phyloP scores from a whole-genome alignment of 2,888 invertebrate genomes.

The Lacanobia oleracea region DNA sequence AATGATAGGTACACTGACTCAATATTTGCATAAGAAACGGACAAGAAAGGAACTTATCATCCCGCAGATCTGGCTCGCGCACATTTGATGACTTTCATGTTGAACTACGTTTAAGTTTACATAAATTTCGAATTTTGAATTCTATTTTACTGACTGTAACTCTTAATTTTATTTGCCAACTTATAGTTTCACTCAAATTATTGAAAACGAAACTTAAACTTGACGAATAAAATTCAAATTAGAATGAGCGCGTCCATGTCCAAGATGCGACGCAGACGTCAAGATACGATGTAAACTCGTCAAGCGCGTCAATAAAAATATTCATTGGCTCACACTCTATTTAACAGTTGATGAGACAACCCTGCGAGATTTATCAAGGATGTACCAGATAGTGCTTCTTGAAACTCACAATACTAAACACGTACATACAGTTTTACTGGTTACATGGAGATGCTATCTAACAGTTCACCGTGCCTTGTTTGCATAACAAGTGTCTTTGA shows the following conservation, averaged over 20 bases:
- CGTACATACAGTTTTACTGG: conserved; percentile 57
- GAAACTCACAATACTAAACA: conserved; percentile 58
- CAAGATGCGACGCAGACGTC: conserved; percentile 70
- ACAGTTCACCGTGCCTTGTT: conserved; percentile 54
- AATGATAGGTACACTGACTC: conserved; percentile 88
- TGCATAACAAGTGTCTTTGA: conserved; percentile 53
- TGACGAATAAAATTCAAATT: conserved; percentile 68
- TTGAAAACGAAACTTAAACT: conserved; percentile 65
- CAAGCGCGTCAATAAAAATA: conserved; percentile 89
- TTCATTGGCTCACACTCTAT: conserved; percentile 89
- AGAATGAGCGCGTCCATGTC: conserved; percentile 44
- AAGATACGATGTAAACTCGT: conserved; percentile 79
- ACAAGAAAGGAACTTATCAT: conserved; percentile 86
- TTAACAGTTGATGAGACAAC: conserved; percentile 87
- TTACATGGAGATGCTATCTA: conserved; percentile 65
- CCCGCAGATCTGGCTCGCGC: conserved; percentile 81
- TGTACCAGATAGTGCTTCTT: conserved; percentile 66
- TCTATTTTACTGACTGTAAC: conserved; percentile 64
- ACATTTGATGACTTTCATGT: conserved; percentile 83
- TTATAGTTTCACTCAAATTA: conserved; percentile 10
- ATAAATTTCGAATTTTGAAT: conserved; percentile 64
- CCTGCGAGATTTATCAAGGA: conserved; percentile 78
- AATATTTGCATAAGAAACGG: conserved; percentile 91
- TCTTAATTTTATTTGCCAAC: conserved; percentile 59
- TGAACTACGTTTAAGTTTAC: conserved; percentile 67